Conservation (phyloP, 2,113 vertebrate species). For the Oxyruncus cristatus region DNA sequence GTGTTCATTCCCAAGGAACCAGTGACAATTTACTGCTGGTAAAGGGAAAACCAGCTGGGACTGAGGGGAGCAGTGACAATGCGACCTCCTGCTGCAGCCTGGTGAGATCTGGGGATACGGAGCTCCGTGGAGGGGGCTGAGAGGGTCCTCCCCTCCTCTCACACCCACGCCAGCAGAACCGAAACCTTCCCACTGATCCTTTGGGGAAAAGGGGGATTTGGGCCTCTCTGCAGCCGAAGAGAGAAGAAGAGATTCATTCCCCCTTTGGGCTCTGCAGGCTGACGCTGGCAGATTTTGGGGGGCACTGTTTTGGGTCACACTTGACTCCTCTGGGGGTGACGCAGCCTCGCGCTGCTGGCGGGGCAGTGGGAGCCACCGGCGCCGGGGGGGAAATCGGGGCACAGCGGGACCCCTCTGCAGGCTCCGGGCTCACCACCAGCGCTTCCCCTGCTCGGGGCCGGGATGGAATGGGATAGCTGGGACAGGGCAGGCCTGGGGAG, state of each 20-base stretch:
- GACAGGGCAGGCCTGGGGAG: constrained; percentile 4
- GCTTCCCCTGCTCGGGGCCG: neutral
- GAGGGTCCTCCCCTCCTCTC: neutral
- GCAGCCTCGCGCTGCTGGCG: rapidly evolving
- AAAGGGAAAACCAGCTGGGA: constrained; percentile 46
- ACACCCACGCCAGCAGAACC: neutral
- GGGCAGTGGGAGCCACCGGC: neutral
- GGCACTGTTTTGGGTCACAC: rapidly evolving
- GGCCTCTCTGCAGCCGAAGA: neutral
- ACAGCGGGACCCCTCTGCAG: neutral
- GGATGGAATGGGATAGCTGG: neutral
- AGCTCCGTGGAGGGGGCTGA: neutral
- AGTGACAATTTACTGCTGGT: neutral
- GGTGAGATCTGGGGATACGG: neutral
- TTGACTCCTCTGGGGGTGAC: neutral
- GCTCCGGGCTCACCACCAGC: neutral
- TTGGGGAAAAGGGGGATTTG: neutral
- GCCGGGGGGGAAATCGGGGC: rapidly evolving
- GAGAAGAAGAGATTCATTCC: rapidly evolving
- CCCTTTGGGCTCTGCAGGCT: neutral
- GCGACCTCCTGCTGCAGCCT: neutral
- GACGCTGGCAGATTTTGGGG: neutral
- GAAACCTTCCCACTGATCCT: neutral
- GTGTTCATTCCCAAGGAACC: neutral
- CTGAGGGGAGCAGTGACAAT: neutral